Conservation (phyloP, 1,140 invertebrate species). For the Trachymyrmex cornetzi region DNA sequence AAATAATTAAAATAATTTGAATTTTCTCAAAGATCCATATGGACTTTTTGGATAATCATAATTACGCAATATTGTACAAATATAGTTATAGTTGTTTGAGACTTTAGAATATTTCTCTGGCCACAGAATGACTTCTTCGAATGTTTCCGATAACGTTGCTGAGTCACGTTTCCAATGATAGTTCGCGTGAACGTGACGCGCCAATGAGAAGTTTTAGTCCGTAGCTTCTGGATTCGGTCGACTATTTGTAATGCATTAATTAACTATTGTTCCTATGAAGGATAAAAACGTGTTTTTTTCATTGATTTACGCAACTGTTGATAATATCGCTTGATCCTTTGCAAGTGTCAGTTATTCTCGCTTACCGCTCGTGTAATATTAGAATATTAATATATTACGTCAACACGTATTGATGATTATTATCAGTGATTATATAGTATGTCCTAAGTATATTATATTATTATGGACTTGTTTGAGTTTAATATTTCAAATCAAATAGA, state of each 20-base stretch:
- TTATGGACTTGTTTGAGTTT: neutral
- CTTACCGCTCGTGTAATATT: neutral
- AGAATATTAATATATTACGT: neutral
- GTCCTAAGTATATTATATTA: too few species aligned
- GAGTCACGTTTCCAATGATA: slow-evolving; percentile 28
- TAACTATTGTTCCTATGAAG: neutral
- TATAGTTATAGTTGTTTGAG: neutral
- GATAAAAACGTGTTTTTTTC: neutral
- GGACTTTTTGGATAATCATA: too few species aligned
- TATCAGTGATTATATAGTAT: neutral
- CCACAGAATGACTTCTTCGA: neutral
- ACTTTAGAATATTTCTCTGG: neutral
- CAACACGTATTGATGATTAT: neutral
- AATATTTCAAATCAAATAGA: neutral
- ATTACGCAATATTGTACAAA: neutral
- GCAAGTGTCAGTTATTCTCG: neutral
- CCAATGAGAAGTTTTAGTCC: neutral
- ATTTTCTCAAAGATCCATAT: too few species aligned
- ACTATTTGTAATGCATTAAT: neutral
- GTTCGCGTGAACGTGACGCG: neutral
- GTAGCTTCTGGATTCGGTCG: neutral
- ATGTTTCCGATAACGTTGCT: slow-evolving; percentile 13
- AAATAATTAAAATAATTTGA: too few species aligned
- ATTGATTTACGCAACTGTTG: neutral
- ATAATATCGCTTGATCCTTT: neutral